phyloP scores from a whole-genome alignment of 1,140 invertebrate genomes.

The Lutraria rhynchaena region DNA sequence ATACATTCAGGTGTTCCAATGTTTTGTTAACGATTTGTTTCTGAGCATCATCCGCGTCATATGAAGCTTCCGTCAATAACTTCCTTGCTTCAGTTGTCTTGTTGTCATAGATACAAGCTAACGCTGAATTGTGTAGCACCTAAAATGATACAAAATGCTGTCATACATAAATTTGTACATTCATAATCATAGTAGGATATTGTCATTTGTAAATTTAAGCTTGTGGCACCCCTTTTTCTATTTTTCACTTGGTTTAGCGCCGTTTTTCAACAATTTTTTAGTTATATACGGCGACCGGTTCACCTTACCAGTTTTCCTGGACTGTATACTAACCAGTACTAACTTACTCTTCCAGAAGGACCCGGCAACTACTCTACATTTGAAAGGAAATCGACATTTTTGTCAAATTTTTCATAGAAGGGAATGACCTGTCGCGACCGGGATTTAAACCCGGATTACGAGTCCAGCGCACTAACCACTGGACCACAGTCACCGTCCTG shows the following conservation, averaged over 20 bases:
- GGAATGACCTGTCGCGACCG: no score
- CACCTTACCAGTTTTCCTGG: no score
- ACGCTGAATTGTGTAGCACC: conserved; percentile 17
- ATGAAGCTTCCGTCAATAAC: background rate
- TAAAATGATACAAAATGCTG: background rate
- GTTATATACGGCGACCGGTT: no score
- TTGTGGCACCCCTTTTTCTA: background rate
- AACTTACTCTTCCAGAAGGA: no score
- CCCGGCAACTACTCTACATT: no score
- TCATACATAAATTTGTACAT: background rate
- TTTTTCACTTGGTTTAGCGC: no score
- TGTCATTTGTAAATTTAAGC: background rate
- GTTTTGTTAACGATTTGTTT: background rate
- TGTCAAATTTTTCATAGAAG: no score
- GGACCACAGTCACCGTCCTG: background rate
- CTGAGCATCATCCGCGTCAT: conserved; percentile 18
- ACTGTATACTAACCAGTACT: no score
- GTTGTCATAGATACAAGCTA: background rate
- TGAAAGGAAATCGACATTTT: no score
- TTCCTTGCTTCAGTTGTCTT: background rate
- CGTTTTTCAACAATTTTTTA: background rate
- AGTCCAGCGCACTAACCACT: background rate
- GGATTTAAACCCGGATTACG: no score
- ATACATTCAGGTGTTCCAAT: conserved; percentile 19
- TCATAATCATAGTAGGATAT: background rate